These are phyloP conservation scores for Notothenia coriiceps DNA, from an alignment of 2,113 vertebrate genomes.

Conservation along the genomic window DNA sequence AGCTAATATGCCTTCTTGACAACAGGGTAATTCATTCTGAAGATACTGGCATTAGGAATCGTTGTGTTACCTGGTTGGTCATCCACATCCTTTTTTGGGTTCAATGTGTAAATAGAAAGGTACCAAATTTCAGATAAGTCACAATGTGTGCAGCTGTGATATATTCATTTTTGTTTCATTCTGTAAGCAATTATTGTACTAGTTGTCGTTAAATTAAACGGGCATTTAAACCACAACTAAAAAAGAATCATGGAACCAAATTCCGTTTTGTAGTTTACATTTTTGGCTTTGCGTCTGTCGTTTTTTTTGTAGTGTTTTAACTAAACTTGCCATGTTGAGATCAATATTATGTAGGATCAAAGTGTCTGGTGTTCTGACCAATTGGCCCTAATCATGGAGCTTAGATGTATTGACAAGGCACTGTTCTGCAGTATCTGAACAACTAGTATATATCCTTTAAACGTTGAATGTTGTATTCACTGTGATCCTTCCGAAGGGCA, in stretches of 20 bases:
- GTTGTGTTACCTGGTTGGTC: neutral
- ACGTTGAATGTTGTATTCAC: conserved; percentile 3
- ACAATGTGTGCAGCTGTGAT: conserved; percentile 14
- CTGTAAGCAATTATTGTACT: conserved; percentile 18
- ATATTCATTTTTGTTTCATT: neutral
- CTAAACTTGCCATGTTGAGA: neutral
- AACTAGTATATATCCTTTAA: conserved; percentile 39
- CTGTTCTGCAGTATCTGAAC: conserved; percentile 32
- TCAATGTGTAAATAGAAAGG: conserved; percentile 22
- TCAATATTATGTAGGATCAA: conserved; percentile 3
- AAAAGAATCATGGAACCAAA: conserved; percentile 2
- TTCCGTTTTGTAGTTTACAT: conserved; percentile 4
- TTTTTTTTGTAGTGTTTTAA: neutral
- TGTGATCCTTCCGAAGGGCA: conserved; percentile 18
- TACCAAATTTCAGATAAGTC: conserved; percentile 1
- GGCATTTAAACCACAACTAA: conserved; percentile 12
- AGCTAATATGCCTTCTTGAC: conserved; percentile 29
- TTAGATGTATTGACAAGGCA: conserved; percentile 11
- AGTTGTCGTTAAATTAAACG: conserved; percentile 21
- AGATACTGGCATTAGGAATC: conserved; percentile 3
- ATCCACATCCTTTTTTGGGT: neutral
- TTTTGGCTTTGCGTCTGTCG: neutral
- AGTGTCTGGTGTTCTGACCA: conserved; percentile 28
- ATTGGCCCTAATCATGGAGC: neutral
- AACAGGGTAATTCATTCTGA: conserved; percentile 30